These are phyloP conservation scores for Spinibarbus caldwelli DNA, from an alignment of 2,797 vertebrate species.

Conservation along the genomic window DNA sequence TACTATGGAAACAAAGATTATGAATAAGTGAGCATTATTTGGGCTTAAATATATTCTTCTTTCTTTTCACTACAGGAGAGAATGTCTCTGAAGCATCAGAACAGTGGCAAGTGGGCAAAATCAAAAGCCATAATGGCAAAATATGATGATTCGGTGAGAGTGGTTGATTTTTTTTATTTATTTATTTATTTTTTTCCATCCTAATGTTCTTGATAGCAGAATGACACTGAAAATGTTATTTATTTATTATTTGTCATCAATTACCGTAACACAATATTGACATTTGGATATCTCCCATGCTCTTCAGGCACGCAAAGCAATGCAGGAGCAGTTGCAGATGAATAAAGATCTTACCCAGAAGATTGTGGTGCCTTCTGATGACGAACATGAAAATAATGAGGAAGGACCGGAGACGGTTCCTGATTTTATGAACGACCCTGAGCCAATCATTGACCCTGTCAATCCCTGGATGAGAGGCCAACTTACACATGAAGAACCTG, in stretches of 20 bases:
- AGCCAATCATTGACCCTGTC: conserved; percentile 47
- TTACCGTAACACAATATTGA: not conserved
- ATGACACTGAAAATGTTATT: not conserved
- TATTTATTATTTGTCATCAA: not conserved
- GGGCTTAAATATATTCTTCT: not conserved
- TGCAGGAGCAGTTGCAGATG: conserved; percentile 91
- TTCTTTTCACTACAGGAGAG: conserved; percentile 78
- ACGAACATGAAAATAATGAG: conserved; percentile 69
- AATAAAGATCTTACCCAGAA: conserved; percentile 91
- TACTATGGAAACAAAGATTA: not conserved
- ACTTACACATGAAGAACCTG: conserved; percentile 68
- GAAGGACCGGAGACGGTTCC: conserved; percentile 60
- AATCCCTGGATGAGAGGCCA: conserved; percentile 93
- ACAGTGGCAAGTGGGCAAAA: conserved; percentile 96
- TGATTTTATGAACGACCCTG: conserved; percentile 67
- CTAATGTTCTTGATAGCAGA: not conserved
- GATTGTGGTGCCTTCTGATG: conserved; percentile 67
- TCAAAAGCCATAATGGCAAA: conserved; percentile 92
- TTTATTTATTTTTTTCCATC: too few species aligned
- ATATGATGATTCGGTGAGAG: conserved; percentile 85
- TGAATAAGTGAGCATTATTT: not conserved
- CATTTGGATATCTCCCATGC: not conserved
- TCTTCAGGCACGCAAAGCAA: conserved; percentile 85
- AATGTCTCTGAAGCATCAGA: conserved; percentile 97
- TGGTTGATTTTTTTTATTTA: not conserved